A percentile compares a stretch with the other conserved stretches of the same genome.
Conservation (phyloP, 2,113 vertebrate genomes). For the Menidia beryllina region DNA sequence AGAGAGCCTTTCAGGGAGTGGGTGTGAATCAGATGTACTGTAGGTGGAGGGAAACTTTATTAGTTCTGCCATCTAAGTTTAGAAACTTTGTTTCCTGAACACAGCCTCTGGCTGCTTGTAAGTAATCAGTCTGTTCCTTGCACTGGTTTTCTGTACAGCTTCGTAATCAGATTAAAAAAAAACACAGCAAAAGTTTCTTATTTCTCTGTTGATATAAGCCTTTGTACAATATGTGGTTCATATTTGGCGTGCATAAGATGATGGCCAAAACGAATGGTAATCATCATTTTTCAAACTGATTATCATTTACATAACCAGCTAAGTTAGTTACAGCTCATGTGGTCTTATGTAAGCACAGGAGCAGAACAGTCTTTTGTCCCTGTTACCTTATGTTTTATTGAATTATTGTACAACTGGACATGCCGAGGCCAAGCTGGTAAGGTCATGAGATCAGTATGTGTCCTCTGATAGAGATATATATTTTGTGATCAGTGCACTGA, state of each 20-base stretch:
- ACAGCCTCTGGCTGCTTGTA: background rate
- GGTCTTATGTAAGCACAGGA: background rate
- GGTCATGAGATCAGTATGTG: background rate
- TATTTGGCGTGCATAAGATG: background rate
- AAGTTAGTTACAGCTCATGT: background rate
- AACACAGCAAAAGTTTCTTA: background rate
- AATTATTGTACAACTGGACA: background rate
- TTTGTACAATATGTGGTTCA: background rate
- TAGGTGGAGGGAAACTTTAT: slow-evolving; percentile 31
- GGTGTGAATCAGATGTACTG: slow-evolving; percentile 19
- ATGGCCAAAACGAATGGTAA: background rate
- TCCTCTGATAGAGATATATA: background rate
- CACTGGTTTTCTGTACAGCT: too few species aligned
- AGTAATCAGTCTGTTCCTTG: background rate
- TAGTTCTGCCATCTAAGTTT: background rate
- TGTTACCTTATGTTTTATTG: background rate
- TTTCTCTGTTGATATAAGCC: background rate
- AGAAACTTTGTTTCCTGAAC: slow-evolving; percentile 19
- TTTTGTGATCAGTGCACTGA: background rate
- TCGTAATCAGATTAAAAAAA: background rate
- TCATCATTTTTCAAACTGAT: background rate
- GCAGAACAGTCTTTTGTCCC: too few species aligned
- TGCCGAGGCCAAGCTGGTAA: background rate
- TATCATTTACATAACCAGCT: background rate
- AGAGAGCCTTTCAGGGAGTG: slow-evolving; percentile 23